phyloP scores from a whole-genome alignment of 2,113 vertebrate genomes.

The Mustelus asterias region DNA sequence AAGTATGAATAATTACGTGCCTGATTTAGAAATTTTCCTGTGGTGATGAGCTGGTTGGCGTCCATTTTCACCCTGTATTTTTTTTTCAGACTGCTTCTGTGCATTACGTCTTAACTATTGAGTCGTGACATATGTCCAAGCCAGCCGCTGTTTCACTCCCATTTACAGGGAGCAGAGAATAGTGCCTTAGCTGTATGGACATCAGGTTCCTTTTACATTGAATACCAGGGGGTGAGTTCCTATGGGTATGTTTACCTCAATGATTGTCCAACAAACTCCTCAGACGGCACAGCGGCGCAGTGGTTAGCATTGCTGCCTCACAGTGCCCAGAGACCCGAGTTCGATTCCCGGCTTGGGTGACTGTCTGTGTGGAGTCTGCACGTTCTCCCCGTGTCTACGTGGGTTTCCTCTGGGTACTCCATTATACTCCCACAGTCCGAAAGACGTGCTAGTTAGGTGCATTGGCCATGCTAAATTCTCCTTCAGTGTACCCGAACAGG shows the following conservation, averaged over 20 bases:
- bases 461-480: no score
- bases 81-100: neutral
- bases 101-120: neutral
- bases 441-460: no score
- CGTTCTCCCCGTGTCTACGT: no score
- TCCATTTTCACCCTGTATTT: neutral
- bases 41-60: neutral
- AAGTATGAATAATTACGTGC: constrained; percentile 7
- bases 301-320: no score
- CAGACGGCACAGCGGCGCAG: no score
- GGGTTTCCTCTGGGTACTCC: no score
- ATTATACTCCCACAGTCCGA: no score
- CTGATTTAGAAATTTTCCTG: neutral
- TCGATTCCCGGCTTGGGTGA: no score
- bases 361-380: no score
- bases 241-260: neutral
- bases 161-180: neutral
- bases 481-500: no score
- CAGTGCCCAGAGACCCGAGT: no score
- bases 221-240: neutral
- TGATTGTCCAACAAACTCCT: neutral
- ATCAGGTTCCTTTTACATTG: neutral
- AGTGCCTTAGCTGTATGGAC: neutral
- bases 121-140: neutral
- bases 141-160: neutral